phyloP scores from a whole-genome alignment of 1,140 invertebrate genomes.

The Drosophila burlai region DNA sequence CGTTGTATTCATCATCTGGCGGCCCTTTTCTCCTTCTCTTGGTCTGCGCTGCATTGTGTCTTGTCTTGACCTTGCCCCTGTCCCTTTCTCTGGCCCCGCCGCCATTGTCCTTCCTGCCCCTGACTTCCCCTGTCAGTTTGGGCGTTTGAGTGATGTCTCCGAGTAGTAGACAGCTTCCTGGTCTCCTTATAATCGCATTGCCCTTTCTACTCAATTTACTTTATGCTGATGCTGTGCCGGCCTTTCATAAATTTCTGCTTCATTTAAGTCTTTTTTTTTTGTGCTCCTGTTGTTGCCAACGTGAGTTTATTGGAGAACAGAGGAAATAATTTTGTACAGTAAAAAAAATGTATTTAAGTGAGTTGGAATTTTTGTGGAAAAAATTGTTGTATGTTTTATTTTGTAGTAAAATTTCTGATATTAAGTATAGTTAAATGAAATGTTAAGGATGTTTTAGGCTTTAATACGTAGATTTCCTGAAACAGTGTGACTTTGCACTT shows the following conservation, averaged over 20 bases:
- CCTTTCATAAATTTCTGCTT: slow-evolving; percentile 63
- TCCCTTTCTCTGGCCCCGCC: background rate
- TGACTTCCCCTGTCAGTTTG: slow-evolving; percentile 73
- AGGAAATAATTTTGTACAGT: background rate
- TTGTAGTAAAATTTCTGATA: background rate
- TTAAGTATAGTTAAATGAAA: background rate
- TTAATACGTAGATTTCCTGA: background rate
- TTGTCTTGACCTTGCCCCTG: slow-evolving; percentile 63
- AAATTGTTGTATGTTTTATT: background rate
- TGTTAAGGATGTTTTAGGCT: too few species aligned
- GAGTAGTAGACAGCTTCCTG: slow-evolving; percentile 59
- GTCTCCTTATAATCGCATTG: slow-evolving; percentile 41
- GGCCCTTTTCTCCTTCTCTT: slow-evolving; percentile 5
- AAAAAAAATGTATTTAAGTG: background rate
- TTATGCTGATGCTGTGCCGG: slow-evolving; percentile 39
- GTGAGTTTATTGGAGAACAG: slow-evolving; percentile 33
- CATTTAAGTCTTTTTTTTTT: slow-evolving; percentile 38
- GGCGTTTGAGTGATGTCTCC: slow-evolving; percentile 65
- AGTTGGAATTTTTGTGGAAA: background rate
- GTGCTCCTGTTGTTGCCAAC: slow-evolving; percentile 12
- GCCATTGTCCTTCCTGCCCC: background rate
- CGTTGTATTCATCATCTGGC: slow-evolving; percentile 1
- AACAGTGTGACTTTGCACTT: background rate
- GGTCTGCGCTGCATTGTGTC: slow-evolving; percentile 44
- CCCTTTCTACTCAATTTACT: slow-evolving; percentile 67